Evolutionary conservation across 2,797 vertebrate species (phyloP).

Genomic region (Rhabdomys pumilio): DNA sequence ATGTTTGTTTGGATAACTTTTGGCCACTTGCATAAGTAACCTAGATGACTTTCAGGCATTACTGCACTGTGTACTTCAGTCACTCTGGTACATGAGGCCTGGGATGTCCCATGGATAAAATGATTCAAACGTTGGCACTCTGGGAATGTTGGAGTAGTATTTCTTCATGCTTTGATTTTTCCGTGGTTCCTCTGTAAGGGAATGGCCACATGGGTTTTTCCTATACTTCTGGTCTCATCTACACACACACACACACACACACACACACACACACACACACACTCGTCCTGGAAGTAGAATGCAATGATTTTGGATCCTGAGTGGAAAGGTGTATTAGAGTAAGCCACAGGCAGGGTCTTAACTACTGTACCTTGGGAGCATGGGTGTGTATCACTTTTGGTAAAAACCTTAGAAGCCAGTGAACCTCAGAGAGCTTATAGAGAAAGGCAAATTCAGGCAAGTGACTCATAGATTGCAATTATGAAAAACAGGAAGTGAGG

Average conservation of each 20-base stretch:
- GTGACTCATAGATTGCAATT: conserved; percentile 71
- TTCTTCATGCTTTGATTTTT: not conserved
- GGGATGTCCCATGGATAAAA: not conserved
- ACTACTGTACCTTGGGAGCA: not conserved
- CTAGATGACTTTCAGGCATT: not conserved
- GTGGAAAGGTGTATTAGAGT: not conserved
- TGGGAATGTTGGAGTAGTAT: conserved; percentile 52
- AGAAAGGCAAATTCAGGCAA: conserved; percentile 71
- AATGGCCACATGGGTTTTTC: not conserved
- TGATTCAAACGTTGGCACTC: conserved; percentile 44
- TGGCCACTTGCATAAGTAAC: conserved; percentile 5
- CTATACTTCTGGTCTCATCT: not conserved
- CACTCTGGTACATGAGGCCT: not conserved
- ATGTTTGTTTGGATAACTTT: conserved; percentile 57
- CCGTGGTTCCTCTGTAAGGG: not conserved
- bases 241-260: not conserved
- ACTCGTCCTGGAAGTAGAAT: not conserved
- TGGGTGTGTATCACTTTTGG: conserved; percentile 13
- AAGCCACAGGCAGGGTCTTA: conserved; percentile 1
- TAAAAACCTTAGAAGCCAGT: not conserved
- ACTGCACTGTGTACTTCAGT: not conserved
- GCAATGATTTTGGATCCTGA: not conserved
- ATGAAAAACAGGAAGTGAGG: conserved; percentile 72
- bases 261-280: not conserved
- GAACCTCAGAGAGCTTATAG: conserved; percentile 7